Percentiles rank a stretch among this genome's conserved stretches.
Conservation (phyloP, 2,113 vertebrate species). For the Calidris pugnax region DNA sequence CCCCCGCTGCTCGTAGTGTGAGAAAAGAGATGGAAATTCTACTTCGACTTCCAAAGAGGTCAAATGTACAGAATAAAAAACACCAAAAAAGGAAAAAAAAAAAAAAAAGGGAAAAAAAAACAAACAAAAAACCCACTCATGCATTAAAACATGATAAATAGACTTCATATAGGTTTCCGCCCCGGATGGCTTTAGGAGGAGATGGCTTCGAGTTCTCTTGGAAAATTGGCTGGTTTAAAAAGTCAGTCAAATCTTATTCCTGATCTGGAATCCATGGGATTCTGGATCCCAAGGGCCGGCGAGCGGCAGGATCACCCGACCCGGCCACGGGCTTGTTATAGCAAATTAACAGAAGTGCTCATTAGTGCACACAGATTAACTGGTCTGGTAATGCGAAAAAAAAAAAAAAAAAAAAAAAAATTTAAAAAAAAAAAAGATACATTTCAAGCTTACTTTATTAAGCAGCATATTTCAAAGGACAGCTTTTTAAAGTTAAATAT, state of each 20-base stretch:
- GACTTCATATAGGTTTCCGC: conserved; percentile 74
- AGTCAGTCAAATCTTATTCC: conserved; percentile 26
- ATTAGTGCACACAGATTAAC: conserved; percentile 77
- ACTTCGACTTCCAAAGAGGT: too few species aligned
- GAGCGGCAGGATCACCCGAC: not conserved
- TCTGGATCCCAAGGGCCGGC: not conserved
- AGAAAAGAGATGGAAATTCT: too few species aligned
- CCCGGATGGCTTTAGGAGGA: conserved; percentile 67
- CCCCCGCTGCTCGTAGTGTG: too few species aligned
- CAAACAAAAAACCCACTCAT: conserved; percentile 64
- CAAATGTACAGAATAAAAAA: too few species aligned
- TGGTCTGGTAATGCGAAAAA: conserved; percentile 70
- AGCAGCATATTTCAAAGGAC: conserved; percentile 81
- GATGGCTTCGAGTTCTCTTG: conserved; percentile 76
- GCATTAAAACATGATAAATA: conserved; percentile 82
- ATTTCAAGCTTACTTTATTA: conserved; percentile 85
- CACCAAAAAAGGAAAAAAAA: too few species aligned
- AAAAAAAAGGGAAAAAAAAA: too few species aligned
- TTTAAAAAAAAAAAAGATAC: conserved; percentile 70
- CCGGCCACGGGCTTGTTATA: conserved; percentile 1
- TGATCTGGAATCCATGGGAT: not conserved
- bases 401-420: not conserved
- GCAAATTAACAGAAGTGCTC: conserved; percentile 73
- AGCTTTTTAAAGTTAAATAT: conserved; percentile 78
- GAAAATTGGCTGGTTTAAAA: conserved; percentile 42